Conservation (phyloP, 2,888 invertebrate genomes). For the Urechis unicinctus region DNA sequence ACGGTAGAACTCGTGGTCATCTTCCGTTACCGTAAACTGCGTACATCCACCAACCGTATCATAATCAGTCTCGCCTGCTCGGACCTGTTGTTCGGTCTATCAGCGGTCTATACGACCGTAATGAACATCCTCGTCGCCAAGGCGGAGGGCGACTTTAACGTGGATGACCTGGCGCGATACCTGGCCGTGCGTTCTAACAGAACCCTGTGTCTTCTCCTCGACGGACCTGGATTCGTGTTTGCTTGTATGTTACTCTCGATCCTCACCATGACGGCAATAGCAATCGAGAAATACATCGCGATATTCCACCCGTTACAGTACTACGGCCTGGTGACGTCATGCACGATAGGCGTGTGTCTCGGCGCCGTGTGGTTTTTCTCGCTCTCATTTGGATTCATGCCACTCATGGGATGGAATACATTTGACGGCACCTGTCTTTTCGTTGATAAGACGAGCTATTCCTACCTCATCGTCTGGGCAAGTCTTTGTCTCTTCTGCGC, state of each 20-base stretch:
- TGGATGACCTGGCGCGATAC: not conserved
- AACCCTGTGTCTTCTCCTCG: slow-evolving; percentile 1
- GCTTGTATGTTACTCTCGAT: too few species aligned
- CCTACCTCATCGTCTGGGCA: slow-evolving; percentile 1
- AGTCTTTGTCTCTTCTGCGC: not conserved
- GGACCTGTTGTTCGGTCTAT: not conserved
- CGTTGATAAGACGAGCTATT: slow-evolving; percentile 4
- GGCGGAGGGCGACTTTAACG: not conserved
- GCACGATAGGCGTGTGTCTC: too few species aligned
- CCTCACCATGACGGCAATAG: too few species aligned
- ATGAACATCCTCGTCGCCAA: not conserved
- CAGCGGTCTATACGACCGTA: not conserved
- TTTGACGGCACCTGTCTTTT: slow-evolving; percentile 3
- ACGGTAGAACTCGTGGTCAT: not conserved
- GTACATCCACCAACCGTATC: not conserved
- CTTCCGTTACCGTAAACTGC: not conserved
- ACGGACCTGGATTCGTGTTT: slow-evolving; percentile 3
- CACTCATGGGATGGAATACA: slow-evolving; percentile 2
- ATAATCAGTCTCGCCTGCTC: slow-evolving; percentile 2
- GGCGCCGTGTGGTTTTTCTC: slow-evolving; percentile 4
- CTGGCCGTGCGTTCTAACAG: not conserved
- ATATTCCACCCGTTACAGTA: too few species aligned
- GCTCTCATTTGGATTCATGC: slow-evolving; percentile 1
- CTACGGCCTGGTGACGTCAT: too few species aligned
- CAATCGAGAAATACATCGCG: too few species aligned